Evolutionary conservation across 2,888 invertebrate species (phyloP).

Genomic region (Tanytarsus gracilentus): DNA sequence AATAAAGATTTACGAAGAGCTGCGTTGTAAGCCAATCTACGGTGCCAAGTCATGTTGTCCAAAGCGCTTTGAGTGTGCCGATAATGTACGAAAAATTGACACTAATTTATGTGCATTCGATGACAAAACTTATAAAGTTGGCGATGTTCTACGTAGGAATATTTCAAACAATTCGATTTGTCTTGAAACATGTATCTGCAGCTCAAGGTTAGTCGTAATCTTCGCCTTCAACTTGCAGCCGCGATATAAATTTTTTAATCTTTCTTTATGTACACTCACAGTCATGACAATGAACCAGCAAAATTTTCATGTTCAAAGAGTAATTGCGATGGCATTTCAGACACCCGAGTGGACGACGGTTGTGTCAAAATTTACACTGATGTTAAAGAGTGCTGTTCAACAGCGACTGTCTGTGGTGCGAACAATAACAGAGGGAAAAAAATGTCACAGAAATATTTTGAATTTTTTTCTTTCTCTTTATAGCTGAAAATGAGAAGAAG

Average conservation of each 20-base stretch:
- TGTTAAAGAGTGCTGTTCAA: slow-evolving; percentile 26
- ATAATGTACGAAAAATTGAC: slow-evolving; percentile 2
- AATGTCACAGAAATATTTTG: too few relatives aligned
- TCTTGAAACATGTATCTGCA: slow-evolving; percentile 15
- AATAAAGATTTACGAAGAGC: slow-evolving; percentile 19
- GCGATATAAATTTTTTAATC: neutral
- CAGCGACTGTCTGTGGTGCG: slow-evolving; percentile 18
- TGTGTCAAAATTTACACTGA: slow-evolving; percentile 19
- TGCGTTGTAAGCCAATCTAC: slow-evolving; percentile 20
- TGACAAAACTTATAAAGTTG: neutral
- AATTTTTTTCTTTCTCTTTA: neutral
- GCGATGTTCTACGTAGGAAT: slow-evolving; percentile 8
- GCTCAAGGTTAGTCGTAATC: neutral
- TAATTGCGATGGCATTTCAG: slow-evolving; percentile 16
- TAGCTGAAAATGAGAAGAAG: slow-evolving; percentile 20
- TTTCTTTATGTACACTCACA: neutral
- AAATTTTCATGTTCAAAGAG: slow-evolving; percentile 13
- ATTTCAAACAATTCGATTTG: slow-evolving; percentile 1
- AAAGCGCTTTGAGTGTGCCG: slow-evolving; percentile 23
- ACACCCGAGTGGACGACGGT: slow-evolving; percentile 2
- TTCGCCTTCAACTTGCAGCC: too few relatives aligned
- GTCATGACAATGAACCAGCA: slow-evolving; percentile 4
- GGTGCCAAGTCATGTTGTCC: slow-evolving; percentile 20
- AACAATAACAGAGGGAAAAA: neutral
- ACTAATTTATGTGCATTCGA: slow-evolving; percentile 1